Evolutionary conservation across 2,888 invertebrate genomes (phyloP), one percentile per base, ranked within the genome.

Genomic region (Acanthoscelides obtectus): DNA sequence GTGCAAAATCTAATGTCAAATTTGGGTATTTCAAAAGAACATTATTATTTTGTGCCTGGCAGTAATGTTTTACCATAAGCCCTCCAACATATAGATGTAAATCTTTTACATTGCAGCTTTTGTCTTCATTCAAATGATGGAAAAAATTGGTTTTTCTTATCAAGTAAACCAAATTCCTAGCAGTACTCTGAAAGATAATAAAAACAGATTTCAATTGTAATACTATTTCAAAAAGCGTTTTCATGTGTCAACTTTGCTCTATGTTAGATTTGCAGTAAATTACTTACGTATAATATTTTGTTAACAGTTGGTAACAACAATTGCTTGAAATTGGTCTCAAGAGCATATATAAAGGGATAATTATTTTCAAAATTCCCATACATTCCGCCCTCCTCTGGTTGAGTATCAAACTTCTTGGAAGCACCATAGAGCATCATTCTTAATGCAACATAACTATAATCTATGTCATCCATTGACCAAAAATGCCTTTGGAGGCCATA

Each of bases 401-500:
- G 71, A 20, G 71, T 71, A 63, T 75, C 69, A 69, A 79, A 79
- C 63, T 76, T 65, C 65, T 76, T 70, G 20, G 72, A 72, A 3
- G 76, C 73, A n/a, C 79, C 79, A 71, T 79, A 79, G 65, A 81
- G 74, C 75, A 80, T 72, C 75, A 79, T 79, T 68, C 80, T 74
- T 67, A 81, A 74, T 19, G 80, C 77, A 22, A 80, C 67, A 69
- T 81, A 80, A 68, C 77, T 75, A 64, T 73, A 75, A 69, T 78
- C 77, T 8, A 75, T 77, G 20, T 78, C 76, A 4, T 76, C 73
- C 71, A 76, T 73, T 8, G 75, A 71, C 79, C 80, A 81, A 71
- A 77, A 78, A 71, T 79, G 79, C 69, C 79, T 75, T 67, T 81
- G 80, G 0, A 80, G 70, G 19, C 78, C 81, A 64, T 78, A 79